Base-by-base conservation (phyloP, 2,113 vertebrate species). In the Galeopterus variegatus region DNA sequence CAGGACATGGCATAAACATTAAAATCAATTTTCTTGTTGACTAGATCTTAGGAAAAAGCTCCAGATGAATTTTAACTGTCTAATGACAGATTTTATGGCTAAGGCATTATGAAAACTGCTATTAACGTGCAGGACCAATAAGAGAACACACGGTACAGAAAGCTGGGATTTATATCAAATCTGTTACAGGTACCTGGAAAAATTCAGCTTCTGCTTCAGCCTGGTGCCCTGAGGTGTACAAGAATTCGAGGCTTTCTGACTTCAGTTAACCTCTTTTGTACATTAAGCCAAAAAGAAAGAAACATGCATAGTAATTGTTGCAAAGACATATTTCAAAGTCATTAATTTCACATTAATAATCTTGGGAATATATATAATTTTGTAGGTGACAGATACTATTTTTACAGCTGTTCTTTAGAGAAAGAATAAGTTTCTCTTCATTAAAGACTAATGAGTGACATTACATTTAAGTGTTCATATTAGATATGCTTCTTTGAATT, bases 401-500 rank as follows among this genome's bases (percentile, higher is more conserved):
- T 98, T 99, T 99, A 96, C 98, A 99, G 98, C 98, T 99, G 98
- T 98, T 99, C 98, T 98, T 97, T 28, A 96, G 97, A 98, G 98
- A 98, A 99, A 99, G 98, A 99, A 98, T 99, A 98, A 98, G 98
- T 98, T 99, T 98, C 98, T 99, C 97, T 98, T 98, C 99, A 98
- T 99, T 99, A 98, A 98, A 98, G 98, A 98, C 99, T 99, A 99
- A 99, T 99, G 99, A 99, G 98, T 99, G 99, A 98, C 98, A 99
- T 99, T 99, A 99, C 98, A 97, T 99, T 99, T 99, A 99, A 99
- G 98, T 98, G 98, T 97, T 98, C 96, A 92, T 98, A 99, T 99
- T 99, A 99, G 99, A 99, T 98, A 98, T 99, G 99, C 99, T 99
- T 98, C 99, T 99, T 99, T 99, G 99, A 98, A 99, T 99, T 99